Conservation (phyloP, 37 sponge, comb jelly and placozoan species). For the Halisarca cf. caerulea region DNA sequence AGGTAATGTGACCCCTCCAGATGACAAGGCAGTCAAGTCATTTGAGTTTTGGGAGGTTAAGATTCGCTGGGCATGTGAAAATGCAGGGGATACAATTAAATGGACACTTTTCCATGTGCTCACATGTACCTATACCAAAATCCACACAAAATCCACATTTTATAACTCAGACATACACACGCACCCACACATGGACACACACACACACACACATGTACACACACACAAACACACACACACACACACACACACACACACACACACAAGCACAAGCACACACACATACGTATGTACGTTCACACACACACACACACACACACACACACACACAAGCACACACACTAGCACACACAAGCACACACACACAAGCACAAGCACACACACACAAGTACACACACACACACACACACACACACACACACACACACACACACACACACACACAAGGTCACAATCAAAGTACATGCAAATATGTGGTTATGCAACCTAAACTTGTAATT, state of each 20-base stretch:
- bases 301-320: slow-evolving; percentile 38
- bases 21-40: no score
- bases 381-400: neutral
- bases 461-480: no score
- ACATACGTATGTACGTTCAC: slow-evolving; percentile 1
- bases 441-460: no score
- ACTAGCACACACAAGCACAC: neutral
- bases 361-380: slow-evolving; percentile 6
- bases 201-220: neutral
- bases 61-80: no score
- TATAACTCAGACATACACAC: slow-evolving; percentile 3
- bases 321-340: neutral
- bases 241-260: slow-evolving; percentile 39
- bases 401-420: slow-evolving; percentile 18
- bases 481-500: no score
- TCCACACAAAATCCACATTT: no score
- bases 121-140: no score
- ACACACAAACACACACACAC: slow-evolving; percentile 1
- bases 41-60: no score
- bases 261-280: slow-evolving; percentile 11
- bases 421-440: slow-evolving; percentile 4
- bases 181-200: neutral
- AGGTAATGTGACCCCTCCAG: no score
- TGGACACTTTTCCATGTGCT: no score
- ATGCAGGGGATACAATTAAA: no score